These are phyloP conservation scores for Theristus sp. DNA, from an alignment of 2,888 invertebrate species.

Conservation along the genomic window DNA sequence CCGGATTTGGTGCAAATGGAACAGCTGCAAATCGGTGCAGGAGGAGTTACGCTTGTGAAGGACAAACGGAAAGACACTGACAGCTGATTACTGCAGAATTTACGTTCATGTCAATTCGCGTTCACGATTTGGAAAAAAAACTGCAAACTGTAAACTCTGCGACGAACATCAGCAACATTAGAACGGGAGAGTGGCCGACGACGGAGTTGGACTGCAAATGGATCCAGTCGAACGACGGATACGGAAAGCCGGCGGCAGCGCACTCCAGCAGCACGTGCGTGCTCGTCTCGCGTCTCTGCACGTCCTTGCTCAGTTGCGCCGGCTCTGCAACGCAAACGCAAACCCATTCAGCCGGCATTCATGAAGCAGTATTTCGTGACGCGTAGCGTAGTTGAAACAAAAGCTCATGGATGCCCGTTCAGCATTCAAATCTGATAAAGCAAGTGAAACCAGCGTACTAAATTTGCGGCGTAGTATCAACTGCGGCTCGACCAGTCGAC, in stretches of 20 bases:
- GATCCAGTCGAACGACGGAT: constrained; percentile 30
- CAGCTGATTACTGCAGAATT: not conserved
- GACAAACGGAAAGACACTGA: not conserved
- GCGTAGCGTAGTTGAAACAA: no score
- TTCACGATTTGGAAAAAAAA: not conserved
- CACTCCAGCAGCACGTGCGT: not conserved
- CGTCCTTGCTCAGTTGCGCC: not conserved
- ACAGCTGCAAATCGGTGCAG: not conserved
- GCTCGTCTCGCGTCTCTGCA: not conserved
- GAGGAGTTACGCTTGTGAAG: no score
- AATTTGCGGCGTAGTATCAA: constrained; percentile 20
- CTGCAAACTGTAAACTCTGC: not conserved
- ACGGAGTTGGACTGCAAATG: no score
- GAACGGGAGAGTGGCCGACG: no score
- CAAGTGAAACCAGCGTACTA: constrained; percentile 15
- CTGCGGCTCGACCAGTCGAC: constrained; percentile 14
- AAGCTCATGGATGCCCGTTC: no score
- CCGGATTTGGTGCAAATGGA: not conserved
- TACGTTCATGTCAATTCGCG: not conserved
- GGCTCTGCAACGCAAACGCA: not conserved
- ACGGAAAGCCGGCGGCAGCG: constrained; percentile 25
- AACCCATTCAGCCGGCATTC: not conserved
- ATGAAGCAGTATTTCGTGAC: no score
- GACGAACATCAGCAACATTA: no score
- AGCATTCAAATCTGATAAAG: no score